These are phyloP conservation scores for Maccullochella peelii DNA, from an alignment of 2,113 vertebrate species.

Conservation along the genomic window DNA sequence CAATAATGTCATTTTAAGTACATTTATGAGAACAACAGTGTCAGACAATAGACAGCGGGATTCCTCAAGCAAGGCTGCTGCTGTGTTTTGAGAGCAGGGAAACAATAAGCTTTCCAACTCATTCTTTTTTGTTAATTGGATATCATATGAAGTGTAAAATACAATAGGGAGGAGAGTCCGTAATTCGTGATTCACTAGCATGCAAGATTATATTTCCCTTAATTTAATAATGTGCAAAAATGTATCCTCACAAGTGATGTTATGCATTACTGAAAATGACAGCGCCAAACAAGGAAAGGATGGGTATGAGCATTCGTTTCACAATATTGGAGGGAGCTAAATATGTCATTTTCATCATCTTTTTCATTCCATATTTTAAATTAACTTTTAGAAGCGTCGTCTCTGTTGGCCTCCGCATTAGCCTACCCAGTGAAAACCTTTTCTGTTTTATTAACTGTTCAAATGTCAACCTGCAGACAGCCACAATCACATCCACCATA, in stretches of 20 bases:
- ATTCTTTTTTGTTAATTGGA: constrained; percentile 52
- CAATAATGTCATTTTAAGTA: constrained; percentile 35
- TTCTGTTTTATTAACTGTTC: constrained; percentile 63
- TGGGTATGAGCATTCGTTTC: constrained; percentile 30
- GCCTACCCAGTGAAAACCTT: constrained; percentile 7
- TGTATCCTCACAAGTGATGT: constrained; percentile 35
- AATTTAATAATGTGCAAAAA: constrained; percentile 50
- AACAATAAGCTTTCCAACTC: constrained; percentile 41
- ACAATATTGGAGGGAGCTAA: constrained; percentile 13
- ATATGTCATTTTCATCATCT: constrained; percentile 47
- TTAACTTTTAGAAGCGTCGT: constrained; percentile 31
- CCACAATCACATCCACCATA: constrained; percentile 24
- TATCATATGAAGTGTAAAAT: constrained; percentile 59
- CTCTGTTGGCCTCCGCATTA: constrained; percentile 11
- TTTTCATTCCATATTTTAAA: constrained; percentile 47
- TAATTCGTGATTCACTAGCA: constrained; percentile 36
- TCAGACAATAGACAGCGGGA: constrained; percentile 25
- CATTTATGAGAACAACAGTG: constrained; percentile 37
- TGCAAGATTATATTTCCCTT: constrained; percentile 33
- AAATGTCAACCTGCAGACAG: constrained; percentile 67
- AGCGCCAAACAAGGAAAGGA: constrained; percentile 8
- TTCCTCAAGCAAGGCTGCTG: constrained; percentile 25
- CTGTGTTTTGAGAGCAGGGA: constrained; percentile 5
- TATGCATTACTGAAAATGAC: constrained; percentile 47
- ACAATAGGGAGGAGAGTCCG: constrained; percentile 11